phyloP scores from a whole-genome alignment of 2,113 vertebrate species.

The Macrotis lagotis region DNA sequence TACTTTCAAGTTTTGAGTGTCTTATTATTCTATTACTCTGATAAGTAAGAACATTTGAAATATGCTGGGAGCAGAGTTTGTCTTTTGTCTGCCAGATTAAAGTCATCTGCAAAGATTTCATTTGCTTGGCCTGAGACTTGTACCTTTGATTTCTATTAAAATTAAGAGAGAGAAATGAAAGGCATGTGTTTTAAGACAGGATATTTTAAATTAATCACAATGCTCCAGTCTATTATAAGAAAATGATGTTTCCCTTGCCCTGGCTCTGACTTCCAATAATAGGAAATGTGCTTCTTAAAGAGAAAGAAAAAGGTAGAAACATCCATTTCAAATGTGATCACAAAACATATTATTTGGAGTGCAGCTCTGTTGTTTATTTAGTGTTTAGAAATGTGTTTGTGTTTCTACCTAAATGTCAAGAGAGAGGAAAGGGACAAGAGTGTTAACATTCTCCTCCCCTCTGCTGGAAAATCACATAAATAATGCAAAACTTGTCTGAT shows the following conservation, averaged over 20 bases:
- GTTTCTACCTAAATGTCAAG: slow-evolving; percentile 44
- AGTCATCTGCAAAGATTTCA: slow-evolving; percentile 40
- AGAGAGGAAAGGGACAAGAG: neutral
- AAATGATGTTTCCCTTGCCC: slow-evolving; percentile 15
- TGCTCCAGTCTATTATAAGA: slow-evolving; percentile 22
- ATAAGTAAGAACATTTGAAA: slow-evolving; percentile 38
- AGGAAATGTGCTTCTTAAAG: neutral
- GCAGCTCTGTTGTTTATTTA: slow-evolving; percentile 12
- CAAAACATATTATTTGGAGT: slow-evolving; percentile 30
- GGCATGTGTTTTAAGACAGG: slow-evolving; percentile 41
- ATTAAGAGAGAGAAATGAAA: slow-evolving; percentile 41
- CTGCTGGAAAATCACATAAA: neutral
- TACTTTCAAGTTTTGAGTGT: slow-evolving; percentile 12
- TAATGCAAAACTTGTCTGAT: slow-evolving; percentile 21
- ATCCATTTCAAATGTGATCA: slow-evolving; percentile 19
- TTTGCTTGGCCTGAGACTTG: slow-evolving; percentile 7
- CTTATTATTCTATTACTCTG: slow-evolving; percentile 15
- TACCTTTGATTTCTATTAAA: slow-evolving; percentile 28
- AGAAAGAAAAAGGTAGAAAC: neutral
- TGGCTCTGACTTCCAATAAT: slow-evolving; percentile 7
- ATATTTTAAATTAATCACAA: slow-evolving; percentile 37
- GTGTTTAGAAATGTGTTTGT: neutral
- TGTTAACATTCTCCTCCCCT: slow-evolving; percentile 18
- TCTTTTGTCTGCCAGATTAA: slow-evolving; percentile 35
- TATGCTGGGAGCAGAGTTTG: slow-evolving; percentile 18